Conservation (phyloP, 2,113 vertebrate species). For the Ictidomys tridecemlineatus region DNA sequence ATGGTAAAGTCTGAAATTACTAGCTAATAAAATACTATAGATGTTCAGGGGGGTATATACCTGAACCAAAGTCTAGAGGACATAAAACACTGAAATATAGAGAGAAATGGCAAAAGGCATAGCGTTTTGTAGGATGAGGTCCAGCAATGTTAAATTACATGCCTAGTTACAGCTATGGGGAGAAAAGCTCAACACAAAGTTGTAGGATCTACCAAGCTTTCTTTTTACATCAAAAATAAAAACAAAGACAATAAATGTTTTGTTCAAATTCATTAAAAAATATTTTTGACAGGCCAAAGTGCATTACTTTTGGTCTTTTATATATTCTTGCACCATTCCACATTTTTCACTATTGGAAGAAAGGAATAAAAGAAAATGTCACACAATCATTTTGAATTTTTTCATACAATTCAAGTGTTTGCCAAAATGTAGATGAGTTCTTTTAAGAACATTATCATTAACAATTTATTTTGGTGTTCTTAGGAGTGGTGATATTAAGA, state of each 20-base stretch:
- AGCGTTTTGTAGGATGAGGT: neutral
- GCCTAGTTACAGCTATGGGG: neutral
- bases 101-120: neutral
- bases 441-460: neutral
- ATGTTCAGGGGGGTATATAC: neutral
- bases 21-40: neutral
- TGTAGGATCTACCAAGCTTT: neutral
- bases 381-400: neutral
- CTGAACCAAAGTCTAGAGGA: neutral
- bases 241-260: neutral
- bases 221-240: neutral
- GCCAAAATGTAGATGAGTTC: neutral
- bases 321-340: neutral
- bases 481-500: neutral
- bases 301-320: neutral
- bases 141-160: neutral
- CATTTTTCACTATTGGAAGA: neutral
- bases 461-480: neutral
- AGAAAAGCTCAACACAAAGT: neutral
- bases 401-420: neutral
- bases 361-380: neutral
- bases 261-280: slow-evolving; percentile 12
- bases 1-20: slow-evolving; percentile 4
- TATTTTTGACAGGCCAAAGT: neutral
- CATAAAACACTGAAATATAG: neutral